Percentiles rank a stretch among this genome's conserved stretches.
Conservation (phyloP, 2,113 vertebrate species). For the Mustela nigripes region DNA sequence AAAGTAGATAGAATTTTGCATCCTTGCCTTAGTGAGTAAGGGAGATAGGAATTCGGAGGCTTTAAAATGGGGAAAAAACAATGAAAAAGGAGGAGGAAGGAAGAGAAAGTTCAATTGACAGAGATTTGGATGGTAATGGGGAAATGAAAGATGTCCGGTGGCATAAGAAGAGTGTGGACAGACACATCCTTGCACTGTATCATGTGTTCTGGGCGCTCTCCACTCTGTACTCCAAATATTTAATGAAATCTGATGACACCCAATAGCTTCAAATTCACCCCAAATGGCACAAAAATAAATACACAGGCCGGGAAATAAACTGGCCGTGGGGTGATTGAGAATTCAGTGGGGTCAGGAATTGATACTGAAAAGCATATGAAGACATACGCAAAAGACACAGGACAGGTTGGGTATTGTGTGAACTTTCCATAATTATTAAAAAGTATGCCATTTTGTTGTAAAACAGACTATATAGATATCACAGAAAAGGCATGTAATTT, state of each 20-base stretch:
- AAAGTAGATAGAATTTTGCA: background rate
- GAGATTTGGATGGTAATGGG: background rate
- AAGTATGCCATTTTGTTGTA: background rate
- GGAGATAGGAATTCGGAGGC: background rate
- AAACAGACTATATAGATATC: background rate
- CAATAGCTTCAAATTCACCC: background rate
- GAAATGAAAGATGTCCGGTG: background rate
- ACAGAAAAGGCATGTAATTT: background rate
- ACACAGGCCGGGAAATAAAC: background rate
- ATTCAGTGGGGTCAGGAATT: background rate
- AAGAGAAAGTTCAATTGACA: background rate
- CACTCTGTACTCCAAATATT: background rate
- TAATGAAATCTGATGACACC: background rate
- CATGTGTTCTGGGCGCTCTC: background rate
- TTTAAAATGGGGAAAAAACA: background rate
- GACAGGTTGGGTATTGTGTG: rapidly evolving
- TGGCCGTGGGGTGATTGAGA: background rate
- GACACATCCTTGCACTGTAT: too few species aligned
- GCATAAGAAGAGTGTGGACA: background rate
- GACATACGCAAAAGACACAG: background rate
- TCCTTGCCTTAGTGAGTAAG: background rate
- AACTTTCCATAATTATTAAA: background rate
- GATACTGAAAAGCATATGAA: background rate
- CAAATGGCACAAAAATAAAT: background rate
- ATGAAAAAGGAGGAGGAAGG: background rate